Evolutionary conservation across 2,888 invertebrate genomes (phyloP), one percentile per base, ranked within the genome.

Genomic region (Anagyrus pseudococci): DNA sequence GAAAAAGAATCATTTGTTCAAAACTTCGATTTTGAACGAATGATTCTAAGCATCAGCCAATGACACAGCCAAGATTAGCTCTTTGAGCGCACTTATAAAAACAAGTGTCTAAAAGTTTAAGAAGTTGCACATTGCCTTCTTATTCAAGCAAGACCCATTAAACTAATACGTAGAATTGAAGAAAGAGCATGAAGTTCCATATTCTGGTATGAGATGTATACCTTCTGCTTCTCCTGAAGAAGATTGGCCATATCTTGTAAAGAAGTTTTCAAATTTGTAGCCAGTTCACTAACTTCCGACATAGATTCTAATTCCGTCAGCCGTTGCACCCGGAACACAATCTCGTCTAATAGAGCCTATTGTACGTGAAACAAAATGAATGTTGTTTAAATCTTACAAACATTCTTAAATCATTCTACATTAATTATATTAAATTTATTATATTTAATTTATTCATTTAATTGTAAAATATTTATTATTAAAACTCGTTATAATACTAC

Each of bases 181-280:
- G 71, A 70, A 68, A 75, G 73, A 72, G 73, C 71, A 68, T 73
- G 15, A 76, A 75, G 72, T 71, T 73, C 76, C 64, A 75, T 71
- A 72, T 73, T 77, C 71, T 62, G 73, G 75, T 72, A 76, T 76
- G 71, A 71, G 72, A 71, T 68, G 73, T 74, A 71, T 81, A 81
- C 80, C 80, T 80, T 77, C 77, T 79, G 78, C 77, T 74, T 75
- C 70, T 73, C 71, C 68, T 71, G 71, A 59, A 80, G 69, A 54
- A 72, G 73, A 58, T 68, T 70, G 49, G 72, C 67, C 66, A 76
- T 69, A 43, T 78, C 77, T 69, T 74, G 52, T 53, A 80, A 66
- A 41, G 76, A 76, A 58, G 73, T 72, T 68, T 75, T 77, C 64
- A 81, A 62, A 52, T 68, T 73, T 48, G 63, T 75, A 47, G 79